Evolutionary conservation across 1,140 invertebrate species (phyloP).

Genomic region (Solenopsis fugax): DNA sequence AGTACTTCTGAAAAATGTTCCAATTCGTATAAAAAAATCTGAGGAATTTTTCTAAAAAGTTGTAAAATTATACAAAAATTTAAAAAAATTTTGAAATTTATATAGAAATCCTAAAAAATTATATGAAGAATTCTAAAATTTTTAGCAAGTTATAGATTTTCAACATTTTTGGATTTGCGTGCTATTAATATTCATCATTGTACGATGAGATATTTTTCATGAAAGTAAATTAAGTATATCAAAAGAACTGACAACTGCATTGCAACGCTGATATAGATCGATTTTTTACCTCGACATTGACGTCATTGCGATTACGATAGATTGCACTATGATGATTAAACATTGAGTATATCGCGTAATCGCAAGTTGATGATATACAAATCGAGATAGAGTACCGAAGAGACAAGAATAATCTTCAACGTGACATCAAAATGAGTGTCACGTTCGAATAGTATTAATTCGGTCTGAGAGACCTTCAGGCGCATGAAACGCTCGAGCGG

Average conservation of each 20-base stretch:
- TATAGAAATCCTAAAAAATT: too few relatives aligned
- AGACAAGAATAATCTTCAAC: constrained; percentile 37
- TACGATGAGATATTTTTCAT: not conserved
- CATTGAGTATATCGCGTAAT: not conserved
- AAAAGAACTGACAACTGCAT: too few relatives aligned
- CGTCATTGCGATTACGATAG: constrained; percentile 12
- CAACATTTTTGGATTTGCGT: not conserved
- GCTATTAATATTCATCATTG: not conserved
- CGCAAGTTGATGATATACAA: not conserved
- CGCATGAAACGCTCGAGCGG: not conserved
- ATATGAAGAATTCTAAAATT: too few relatives aligned
- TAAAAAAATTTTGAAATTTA: too few relatives aligned
- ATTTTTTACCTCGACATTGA: constrained; percentile 18
- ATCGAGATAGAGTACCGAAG: not conserved
- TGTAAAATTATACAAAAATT: too few relatives aligned
- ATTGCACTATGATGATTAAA: not conserved
- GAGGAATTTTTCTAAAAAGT: too few relatives aligned
- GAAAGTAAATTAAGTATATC: too few relatives aligned
- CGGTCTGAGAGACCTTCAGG: not conserved
- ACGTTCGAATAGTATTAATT: constrained; percentile 44
- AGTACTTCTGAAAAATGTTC: too few relatives aligned
- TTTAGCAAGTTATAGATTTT: not conserved
- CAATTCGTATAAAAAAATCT: too few relatives aligned
- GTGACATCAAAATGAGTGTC: constrained; percentile 29
- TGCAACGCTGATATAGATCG: not conserved